These are phyloP conservation scores for Helicoverpa armigera DNA, from an alignment of 1,140 invertebrate genomes.

Conservation along the genomic window DNA sequence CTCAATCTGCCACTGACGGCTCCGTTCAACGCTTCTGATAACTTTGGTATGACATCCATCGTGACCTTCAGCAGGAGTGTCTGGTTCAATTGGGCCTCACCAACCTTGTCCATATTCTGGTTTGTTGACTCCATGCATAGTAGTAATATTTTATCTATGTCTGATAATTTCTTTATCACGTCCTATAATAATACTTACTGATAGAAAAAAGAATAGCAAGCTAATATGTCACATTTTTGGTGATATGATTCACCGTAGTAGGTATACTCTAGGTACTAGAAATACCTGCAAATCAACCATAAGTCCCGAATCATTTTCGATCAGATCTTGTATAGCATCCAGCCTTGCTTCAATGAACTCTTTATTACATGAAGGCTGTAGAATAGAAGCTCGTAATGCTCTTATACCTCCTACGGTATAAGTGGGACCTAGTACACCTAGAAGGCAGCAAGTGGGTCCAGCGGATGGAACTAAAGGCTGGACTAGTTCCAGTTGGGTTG, in stretches of 20 bases:
- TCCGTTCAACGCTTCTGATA: slow-evolving; percentile 88
- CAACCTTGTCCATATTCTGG: slow-evolving; percentile 87
- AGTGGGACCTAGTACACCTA: slow-evolving; percentile 92
- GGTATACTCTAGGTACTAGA: background rate
- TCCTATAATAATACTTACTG: slow-evolving; percentile 65
- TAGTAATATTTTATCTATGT: slow-evolving; percentile 87
- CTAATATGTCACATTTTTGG: too few species aligned
- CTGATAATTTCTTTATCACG: slow-evolving; percentile 81
- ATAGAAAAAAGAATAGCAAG: too few species aligned
- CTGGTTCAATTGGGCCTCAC: slow-evolving; percentile 93
- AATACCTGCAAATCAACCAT: slow-evolving; percentile 83
- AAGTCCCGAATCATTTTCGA: slow-evolving; percentile 88
- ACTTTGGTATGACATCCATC: slow-evolving; percentile 90
- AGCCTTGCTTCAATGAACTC: slow-evolving; percentile 90
- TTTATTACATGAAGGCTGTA: slow-evolving; percentile 92
- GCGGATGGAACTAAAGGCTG: slow-evolving; percentile 77
- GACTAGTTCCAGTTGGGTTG: slow-evolving; percentile 92
- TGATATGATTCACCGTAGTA: too few species aligned
- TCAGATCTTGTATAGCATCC: slow-evolving; percentile 92
- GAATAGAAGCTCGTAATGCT: slow-evolving; percentile 91
- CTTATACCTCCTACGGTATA: slow-evolving; percentile 92
- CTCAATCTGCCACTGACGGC: slow-evolving; percentile 88
- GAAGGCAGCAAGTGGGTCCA: slow-evolving; percentile 87
- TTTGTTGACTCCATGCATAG: slow-evolving; percentile 86
- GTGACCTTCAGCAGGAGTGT: slow-evolving; percentile 92